These are phyloP conservation scores for Sphaeridia pumilis DNA, from an alignment of 2,888 invertebrate genomes.

Conservation along the genomic window DNA sequence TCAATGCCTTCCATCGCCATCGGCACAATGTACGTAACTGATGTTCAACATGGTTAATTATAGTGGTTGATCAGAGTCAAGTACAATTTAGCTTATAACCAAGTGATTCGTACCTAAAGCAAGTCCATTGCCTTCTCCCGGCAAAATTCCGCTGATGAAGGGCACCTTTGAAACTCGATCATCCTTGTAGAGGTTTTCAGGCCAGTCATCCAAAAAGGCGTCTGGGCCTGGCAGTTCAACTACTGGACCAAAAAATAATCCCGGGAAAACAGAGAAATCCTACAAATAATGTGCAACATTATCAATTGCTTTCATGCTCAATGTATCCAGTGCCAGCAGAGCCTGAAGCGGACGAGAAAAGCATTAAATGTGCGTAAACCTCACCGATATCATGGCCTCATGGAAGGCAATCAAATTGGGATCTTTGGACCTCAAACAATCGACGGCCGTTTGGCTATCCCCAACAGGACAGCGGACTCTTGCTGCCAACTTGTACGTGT, in stretches of 20 bases:
- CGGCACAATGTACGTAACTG: slow-evolving; percentile 24
- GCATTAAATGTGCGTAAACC: background rate
- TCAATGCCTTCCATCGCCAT: slow-evolving; percentile 23
- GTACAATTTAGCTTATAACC: too few species aligned
- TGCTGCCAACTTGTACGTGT: slow-evolving; percentile 18
- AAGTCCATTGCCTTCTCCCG: slow-evolving; percentile 11
- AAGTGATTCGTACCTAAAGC: slow-evolving; percentile 4
- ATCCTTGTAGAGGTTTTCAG: slow-evolving; percentile 2
- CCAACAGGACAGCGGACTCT: slow-evolving; percentile 20
- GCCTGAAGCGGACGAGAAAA: background rate
- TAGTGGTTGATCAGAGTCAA: background rate
- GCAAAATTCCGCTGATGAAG: slow-evolving; percentile 11
- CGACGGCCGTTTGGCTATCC: slow-evolving; percentile 18
- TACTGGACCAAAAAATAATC: slow-evolving; percentile 7
- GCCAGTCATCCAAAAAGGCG: slow-evolving; percentile 10
- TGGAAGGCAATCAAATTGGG: slow-evolving; percentile 21
- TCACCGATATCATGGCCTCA: slow-evolving; percentile 22
- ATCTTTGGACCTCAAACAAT: slow-evolving; percentile 21
- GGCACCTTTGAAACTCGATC: slow-evolving; percentile 8
- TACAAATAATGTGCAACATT: too few species aligned
- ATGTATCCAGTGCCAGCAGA: too few species aligned
- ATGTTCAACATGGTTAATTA: background rate
- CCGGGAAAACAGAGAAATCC: slow-evolving; percentile 6
- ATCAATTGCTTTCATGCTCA: too few species aligned
- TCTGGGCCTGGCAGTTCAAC: slow-evolving; percentile 3